Conservation (phyloP, 1,140 invertebrate genomes). For the Drosophila pallidifrons region DNA sequence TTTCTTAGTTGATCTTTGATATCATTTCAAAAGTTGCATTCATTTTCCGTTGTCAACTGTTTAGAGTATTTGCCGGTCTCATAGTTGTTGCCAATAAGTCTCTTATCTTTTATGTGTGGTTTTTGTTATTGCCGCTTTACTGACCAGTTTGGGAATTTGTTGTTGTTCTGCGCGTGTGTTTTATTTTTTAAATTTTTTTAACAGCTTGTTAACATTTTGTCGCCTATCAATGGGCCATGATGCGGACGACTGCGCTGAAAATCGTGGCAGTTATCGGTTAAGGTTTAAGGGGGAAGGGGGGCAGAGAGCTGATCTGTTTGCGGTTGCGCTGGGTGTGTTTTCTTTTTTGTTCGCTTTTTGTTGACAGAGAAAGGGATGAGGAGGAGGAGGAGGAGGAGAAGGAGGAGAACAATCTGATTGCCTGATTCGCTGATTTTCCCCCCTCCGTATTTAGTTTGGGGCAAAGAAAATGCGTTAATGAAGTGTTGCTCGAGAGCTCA, state of each 20-base stretch:
- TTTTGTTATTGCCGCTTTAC: slow-evolving; percentile 59
- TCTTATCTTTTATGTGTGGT: slow-evolving; percentile 28
- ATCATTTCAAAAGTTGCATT: too few species aligned
- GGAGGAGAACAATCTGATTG: slow-evolving; percentile 1
- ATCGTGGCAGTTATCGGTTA: slow-evolving; percentile 22
- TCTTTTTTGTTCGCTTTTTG: not conserved
- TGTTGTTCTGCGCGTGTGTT: too few species aligned
- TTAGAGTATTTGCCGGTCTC: not conserved
- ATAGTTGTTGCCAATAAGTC: not conserved
- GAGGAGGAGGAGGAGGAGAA: too few species aligned
- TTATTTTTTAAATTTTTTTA: slow-evolving; percentile 48
- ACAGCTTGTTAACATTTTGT: slow-evolving; percentile 83
- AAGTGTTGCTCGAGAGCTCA: slow-evolving; percentile 78
- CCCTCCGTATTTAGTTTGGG: not conserved
- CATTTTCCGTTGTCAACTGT: too few species aligned
- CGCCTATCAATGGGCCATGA: slow-evolving; percentile 63
- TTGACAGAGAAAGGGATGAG: too few species aligned
- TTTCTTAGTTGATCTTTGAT: too few species aligned
- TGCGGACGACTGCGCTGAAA: slow-evolving; percentile 8
- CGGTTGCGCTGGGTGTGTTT: slow-evolving; percentile 19
- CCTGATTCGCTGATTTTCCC: slow-evolving; percentile 11
- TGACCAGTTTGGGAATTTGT: slow-evolving; percentile 67
- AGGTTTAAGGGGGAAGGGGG: not conserved
- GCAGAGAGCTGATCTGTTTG: slow-evolving; percentile 40
- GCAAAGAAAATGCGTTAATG: slow-evolving; percentile 76